Evolutionary conservation across 2,888 invertebrate species (phyloP).

Genomic region (Drosophila limbata): DNA sequence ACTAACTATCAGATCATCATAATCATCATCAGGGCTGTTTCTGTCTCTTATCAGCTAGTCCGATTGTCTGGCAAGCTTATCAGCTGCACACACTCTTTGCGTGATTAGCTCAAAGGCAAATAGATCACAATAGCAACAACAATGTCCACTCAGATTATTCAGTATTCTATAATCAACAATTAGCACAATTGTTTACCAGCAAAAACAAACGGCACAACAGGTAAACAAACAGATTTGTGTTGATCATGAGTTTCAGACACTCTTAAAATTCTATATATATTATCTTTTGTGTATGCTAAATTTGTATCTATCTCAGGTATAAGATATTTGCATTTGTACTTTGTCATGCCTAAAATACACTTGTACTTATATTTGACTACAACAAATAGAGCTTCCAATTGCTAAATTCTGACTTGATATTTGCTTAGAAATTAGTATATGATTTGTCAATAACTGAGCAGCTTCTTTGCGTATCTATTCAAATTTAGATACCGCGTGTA

Average conservation of each 20-base stretch:
- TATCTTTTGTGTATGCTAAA: constrained; percentile 26
- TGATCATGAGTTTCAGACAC: not conserved
- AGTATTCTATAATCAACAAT: constrained; percentile 35
- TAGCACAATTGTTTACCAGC: constrained; percentile 58
- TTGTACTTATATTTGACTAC: constrained; percentile 33
- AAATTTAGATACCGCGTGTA: constrained; percentile 4
- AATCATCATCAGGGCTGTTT: not conserved
- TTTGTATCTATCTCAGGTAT: constrained; percentile 29
- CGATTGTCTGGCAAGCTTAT: constrained; percentile 42
- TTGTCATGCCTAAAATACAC: constrained; percentile 26
- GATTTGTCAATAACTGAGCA: not conserved
- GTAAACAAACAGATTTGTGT: constrained; percentile 19
- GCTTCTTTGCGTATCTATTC: not conserved
- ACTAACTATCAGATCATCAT: not conserved
- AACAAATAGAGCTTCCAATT: constrained; percentile 45
- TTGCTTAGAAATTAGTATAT: constrained; percentile 48
- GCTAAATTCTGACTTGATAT: constrained; percentile 25
- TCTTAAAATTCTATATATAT: not conserved
- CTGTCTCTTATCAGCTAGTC: constrained; percentile 40
- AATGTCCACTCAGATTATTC: constrained; percentile 1
- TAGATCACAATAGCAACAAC: constrained; percentile 11
- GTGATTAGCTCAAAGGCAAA: constrained; percentile 59
- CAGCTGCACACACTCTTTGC: constrained; percentile 48
- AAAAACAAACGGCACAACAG: constrained; percentile 17
- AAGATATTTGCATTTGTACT: constrained; percentile 11